Conservation (phyloP, 2,113 vertebrate genomes). For the Azemiops feae region DNA sequence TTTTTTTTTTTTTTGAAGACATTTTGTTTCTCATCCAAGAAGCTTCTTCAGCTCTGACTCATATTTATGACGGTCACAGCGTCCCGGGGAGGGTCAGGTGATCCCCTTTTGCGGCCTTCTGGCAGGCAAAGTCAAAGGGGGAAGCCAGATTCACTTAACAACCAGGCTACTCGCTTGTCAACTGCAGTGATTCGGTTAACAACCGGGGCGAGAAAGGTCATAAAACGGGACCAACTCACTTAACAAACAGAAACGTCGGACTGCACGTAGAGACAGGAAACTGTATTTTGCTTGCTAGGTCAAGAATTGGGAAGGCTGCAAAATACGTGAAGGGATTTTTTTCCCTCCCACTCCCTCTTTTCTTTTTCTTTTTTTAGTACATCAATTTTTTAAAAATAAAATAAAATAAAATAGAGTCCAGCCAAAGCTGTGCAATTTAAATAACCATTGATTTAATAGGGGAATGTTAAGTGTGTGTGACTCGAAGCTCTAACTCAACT, state of each 20-base stretch:
- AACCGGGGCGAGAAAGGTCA: rapidly evolving
- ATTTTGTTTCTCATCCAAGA: no score
- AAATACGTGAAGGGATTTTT: neutral
- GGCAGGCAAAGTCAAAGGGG: no score
- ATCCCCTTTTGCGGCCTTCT: no score
- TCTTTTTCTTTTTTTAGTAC: neutral
- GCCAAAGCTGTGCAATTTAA: neutral
- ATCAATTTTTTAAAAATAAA: neutral
- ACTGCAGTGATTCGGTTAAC: neutral
- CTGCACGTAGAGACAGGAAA: no score
- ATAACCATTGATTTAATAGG: neutral
- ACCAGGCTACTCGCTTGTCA: neutral
- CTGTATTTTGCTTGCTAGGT: neutral
- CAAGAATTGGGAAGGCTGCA: neutral
- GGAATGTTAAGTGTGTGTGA: neutral
- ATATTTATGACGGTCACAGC: no score
- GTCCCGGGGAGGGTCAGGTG: no score
- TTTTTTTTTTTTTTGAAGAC: no score
- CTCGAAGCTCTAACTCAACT: neutral
- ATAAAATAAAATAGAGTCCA: neutral
- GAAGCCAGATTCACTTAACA: neutral
- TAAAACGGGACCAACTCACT: neutral
- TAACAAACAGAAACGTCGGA: neutral
- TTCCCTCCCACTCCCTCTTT: neutral
- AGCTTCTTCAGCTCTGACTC: no score